Evolutionary conservation across 1,140 invertebrate genomes (phyloP).

Genomic region (Zaprionus capensis): DNA sequence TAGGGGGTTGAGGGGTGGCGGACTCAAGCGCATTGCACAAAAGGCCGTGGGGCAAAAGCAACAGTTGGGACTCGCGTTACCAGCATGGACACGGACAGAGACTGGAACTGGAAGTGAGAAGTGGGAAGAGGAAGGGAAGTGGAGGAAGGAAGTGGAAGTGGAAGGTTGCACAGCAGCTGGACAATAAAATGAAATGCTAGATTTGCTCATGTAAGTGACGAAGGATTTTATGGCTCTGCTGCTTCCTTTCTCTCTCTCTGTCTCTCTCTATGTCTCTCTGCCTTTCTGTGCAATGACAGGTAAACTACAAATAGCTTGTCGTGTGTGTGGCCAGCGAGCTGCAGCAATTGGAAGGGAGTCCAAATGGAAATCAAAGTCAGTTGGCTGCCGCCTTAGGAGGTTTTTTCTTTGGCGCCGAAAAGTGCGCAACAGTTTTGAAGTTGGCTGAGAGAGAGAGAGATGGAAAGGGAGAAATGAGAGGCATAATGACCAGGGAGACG

Average conservation of each 20-base stretch:
- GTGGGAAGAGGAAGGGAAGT: background rate
- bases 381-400: constrained; percentile 17
- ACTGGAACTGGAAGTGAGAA: background rate
- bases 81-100: constrained; percentile 1
- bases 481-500: no score
- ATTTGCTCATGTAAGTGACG: constrained; percentile 38
- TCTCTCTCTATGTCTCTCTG: background rate
- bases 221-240: constrained; percentile 22
- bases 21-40: background rate
- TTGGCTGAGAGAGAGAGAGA: background rate
- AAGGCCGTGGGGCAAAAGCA: constrained; percentile 12
- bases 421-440: constrained; percentile 13
- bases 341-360: constrained; percentile 27
- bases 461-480: background rate
- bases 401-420: constrained; percentile 17
- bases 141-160: background rate
- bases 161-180: background rate
- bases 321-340: background rate
- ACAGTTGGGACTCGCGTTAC: constrained; percentile 34
- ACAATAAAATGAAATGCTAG: constrained; percentile 41
- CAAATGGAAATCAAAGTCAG: constrained; percentile 18
- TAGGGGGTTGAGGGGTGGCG: background rate
- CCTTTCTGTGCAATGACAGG: background rate
- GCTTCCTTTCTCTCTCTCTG: background rate
- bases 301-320: constrained; percentile 22